These are phyloP conservation scores for Mantis religiosa DNA, from an alignment of 2,888 invertebrate genomes.

Conservation along the genomic window DNA sequence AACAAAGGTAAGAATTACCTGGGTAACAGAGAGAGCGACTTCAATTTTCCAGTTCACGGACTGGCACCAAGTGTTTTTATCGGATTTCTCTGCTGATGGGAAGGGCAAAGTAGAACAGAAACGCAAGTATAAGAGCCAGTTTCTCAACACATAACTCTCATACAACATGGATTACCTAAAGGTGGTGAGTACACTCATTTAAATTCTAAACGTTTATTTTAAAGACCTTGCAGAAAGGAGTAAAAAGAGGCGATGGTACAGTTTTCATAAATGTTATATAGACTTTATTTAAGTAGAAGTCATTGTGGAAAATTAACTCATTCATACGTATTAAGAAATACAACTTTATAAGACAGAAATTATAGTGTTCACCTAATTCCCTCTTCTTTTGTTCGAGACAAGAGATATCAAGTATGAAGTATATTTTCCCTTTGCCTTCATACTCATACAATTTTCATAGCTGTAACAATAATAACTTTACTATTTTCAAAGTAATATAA, in stretches of 20 bases:
- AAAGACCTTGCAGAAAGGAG: not conserved
- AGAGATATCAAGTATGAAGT: too few species aligned
- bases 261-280: too few species aligned
- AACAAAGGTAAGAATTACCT: not conserved
- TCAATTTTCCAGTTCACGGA: not conserved
- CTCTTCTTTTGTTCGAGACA: too few species aligned
- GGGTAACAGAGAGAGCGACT: not conserved
- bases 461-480: too few species aligned
- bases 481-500: too few species aligned
- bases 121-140: not conserved
- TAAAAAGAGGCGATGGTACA: not conserved
- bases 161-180: slow-evolving; percentile 9
- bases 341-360: too few species aligned
- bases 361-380: too few species aligned
- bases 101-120: not conserved
- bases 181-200: slow-evolving; percentile 8
- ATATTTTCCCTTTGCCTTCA: too few species aligned
- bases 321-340: too few species aligned
- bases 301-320: too few species aligned
- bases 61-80: not conserved
- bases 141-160: not conserved
- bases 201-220: not conserved
- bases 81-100: not conserved
- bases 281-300: too few species aligned
- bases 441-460: too few species aligned